Conservation (phyloP, 2,888 invertebrate genomes). For the Epirrita christyi region DNA sequence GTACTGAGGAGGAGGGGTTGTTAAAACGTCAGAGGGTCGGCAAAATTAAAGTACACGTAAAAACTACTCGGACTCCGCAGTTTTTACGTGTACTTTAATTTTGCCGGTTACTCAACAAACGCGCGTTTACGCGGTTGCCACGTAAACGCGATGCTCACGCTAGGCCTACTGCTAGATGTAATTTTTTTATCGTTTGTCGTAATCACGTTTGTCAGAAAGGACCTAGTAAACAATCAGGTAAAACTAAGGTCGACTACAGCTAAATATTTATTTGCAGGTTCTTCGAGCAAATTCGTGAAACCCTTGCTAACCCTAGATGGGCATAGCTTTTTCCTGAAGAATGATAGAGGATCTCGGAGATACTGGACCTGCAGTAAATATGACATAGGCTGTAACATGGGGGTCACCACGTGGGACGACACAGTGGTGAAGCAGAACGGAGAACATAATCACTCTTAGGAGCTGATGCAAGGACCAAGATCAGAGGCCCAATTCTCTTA, state of each 20-base stretch:
- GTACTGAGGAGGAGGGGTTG: too few relatives aligned
- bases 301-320: slow-evolving; percentile 43
- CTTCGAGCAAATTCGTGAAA: slow-evolving; percentile 41
- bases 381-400: slow-evolving; percentile 43
- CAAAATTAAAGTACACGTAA: too few relatives aligned
- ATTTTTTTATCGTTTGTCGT: too few relatives aligned
- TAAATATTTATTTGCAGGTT: slow-evolving; percentile 27
- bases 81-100: too few relatives aligned
- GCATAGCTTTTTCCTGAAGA: slow-evolving; percentile 44
- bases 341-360: slow-evolving; percentile 34
- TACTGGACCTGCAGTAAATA: slow-evolving; percentile 48
- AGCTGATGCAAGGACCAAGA: background rate
- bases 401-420: slow-evolving; percentile 39
- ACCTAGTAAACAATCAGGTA: slow-evolving; percentile 1
- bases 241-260: slow-evolving; percentile 1
- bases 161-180: too few relatives aligned
- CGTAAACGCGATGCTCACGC: too few relatives aligned
- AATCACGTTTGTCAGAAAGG: slow-evolving; percentile 1
- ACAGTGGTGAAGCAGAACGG: slow-evolving; percentile 39
- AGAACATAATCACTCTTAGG: slow-evolving; percentile 34
- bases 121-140: too few relatives aligned
- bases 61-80: too few relatives aligned
- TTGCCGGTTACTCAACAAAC: too few relatives aligned
- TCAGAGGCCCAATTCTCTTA: too few relatives aligned
- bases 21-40: too few relatives aligned